Evolutionary conservation across 2,888 invertebrate species (phyloP), one percentile per base, ranked within the genome.

Genomic region (Caenorhabditis imperialis): DNA sequence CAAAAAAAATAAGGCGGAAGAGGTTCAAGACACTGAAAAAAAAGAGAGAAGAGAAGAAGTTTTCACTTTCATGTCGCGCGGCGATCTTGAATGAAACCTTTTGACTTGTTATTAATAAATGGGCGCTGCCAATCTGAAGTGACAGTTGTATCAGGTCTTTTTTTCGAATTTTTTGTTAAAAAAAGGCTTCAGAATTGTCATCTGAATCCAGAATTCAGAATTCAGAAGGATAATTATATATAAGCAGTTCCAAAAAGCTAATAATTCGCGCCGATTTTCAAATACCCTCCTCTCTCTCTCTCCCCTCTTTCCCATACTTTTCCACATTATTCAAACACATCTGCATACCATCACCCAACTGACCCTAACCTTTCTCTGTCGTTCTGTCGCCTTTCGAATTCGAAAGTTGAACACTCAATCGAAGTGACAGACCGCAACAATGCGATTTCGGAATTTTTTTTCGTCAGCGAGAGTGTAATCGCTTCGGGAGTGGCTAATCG

Each of bases 61-160:
- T 18, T 42, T 44, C 51, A 44, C 61, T 61, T 51, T 61, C 61
- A 61, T 44, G 44, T 18, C 44, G 50, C 44, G 50, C n/a, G 25
- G 38, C 27, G 42, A 51, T 51, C 51, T 51, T 61, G 50, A 61
- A 61, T 44, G 61, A 61, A 42, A 61, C 51, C 51, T 51, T 51
- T 51, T 12, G 58, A 51, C 35, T 51, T 51, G 50, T 51, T 51
- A 51, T 61, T 61, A 61, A 61, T 51, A 40, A 42, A 33, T 35
- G 16, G 5, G 42, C n/a, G 8, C 20, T 18, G 30, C 16, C 30
- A 33, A 30, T 10, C 6, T 7, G 30, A 30, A 30, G 7, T 10
- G 30, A 30, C 30, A 30, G 10, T 6, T 30, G 30, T 30, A 6
- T 30, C n/a, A n/a, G n/a, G n/a, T n/a, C n/a, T n/a, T n/a, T n/a